These are phyloP conservation scores for Rhizoglyphus robini DNA, from an alignment of 1,140 invertebrate genomes.

Conservation along the genomic window DNA sequence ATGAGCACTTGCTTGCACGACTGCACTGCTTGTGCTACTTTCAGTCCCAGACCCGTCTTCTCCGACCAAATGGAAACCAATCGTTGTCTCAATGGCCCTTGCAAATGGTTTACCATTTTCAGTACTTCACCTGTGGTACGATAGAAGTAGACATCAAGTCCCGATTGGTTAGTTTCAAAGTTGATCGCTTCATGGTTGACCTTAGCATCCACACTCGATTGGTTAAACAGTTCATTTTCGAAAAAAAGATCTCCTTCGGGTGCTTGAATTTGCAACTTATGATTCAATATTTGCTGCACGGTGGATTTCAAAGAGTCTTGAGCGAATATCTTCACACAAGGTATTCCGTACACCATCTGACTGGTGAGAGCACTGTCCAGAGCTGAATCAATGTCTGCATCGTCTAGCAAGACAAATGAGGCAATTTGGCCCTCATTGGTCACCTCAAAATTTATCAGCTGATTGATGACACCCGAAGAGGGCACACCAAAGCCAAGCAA, in stretches of 20 bases:
- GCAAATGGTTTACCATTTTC: slow-evolving; percentile 12
- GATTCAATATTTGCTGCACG: slow-evolving; percentile 8
- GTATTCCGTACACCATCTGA: not conserved
- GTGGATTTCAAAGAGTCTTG: slow-evolving; percentile 1
- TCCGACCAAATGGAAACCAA: slow-evolving; percentile 1
- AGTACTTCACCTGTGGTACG: slow-evolving; percentile 1
- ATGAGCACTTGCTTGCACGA: not conserved
- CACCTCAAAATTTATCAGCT: slow-evolving; percentile 6
- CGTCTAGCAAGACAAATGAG: slow-evolving; percentile 12
- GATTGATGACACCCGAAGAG: not conserved
- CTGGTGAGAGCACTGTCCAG: not conserved
- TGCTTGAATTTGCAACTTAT: not conserved
- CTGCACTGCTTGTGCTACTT: not conserved
- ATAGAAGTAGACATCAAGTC: slow-evolving; percentile 10
- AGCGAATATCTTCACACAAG: not conserved
- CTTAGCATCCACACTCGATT: not conserved
- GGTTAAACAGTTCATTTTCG: not conserved
- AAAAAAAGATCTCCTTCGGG: not conserved
- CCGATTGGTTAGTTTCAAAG: not conserved
- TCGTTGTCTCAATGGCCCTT: not conserved
- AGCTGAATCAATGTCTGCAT: slow-evolving; percentile 16
- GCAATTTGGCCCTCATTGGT: not conserved
- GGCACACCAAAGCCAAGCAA: not conserved
- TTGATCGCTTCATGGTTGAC: not conserved
- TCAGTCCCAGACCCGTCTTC: not conserved